Base-by-base conservation (phyloP, 2,113 vertebrate genomes). In the Microtus montanus region DNA sequence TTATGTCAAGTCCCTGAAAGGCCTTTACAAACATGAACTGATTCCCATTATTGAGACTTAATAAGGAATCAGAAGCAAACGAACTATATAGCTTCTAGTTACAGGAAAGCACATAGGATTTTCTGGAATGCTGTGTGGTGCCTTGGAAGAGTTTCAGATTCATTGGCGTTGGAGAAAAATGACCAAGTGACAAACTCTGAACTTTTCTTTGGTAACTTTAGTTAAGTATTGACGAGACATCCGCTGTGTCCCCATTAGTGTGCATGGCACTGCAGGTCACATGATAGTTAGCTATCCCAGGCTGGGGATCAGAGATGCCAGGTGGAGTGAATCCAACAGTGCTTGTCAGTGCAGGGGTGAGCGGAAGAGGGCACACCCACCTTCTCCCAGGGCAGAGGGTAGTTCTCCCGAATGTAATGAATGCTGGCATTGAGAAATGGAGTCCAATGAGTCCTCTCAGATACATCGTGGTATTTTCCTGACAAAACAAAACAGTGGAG, bases 361-460 rank as follows among this genome's bases (percentile, higher is more conserved):
- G 13, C 0, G 1, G 19, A 13, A 7, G 61, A 82, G 75, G 49
- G 20, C 28, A 30, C 24, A 68, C 96, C 94, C 97, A 99, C 98
- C 96, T 98, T 93, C n/a, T 97, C 97, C 98, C 98, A 99, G 86
- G 98, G 98, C 15, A 97, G 97, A 9, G 98, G 98, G 63, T 98
- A 98, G 87, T 97, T 98, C 94, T 95, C 98, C 68, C 98, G 98
- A 93, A 99, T 98, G 47, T 98, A 98, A 19, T 98, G 96, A 85
- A 99, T 24, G 44, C 98, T 98, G 33, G 98, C 93, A 9, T 95
- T 98, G 58, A 99, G 98, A 96, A 99, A 99, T 2, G 98, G 98
- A 20, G 98, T 98, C 98, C 98, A 99, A 58, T 99, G 98, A 35
- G 98, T 98, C 44, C 98, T 98, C 96, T 99, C 98, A 20, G 98